Percentiles rank a stretch among this genome's conserved stretches.
Conservation (phyloP, 2,113 vertebrate genomes). For the Pleuronectes platessa region DNA sequence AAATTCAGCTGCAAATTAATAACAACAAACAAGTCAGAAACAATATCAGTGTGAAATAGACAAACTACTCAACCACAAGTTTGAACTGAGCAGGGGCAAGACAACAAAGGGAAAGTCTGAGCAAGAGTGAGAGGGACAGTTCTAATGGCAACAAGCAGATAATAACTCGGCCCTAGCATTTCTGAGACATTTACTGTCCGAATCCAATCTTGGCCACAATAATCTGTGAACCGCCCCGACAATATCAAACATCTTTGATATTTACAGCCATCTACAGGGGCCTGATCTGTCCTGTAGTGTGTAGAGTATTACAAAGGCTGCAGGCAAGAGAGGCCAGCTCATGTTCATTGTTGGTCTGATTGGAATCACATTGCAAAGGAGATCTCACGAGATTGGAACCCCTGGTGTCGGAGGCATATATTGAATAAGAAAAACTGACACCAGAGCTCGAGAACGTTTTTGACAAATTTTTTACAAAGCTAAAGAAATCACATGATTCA, state of each 20-base stretch:
- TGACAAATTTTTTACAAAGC: not conserved
- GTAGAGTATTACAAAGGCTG: constrained; percentile 23
- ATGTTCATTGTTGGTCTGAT: constrained; percentile 22
- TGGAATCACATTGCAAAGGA: constrained; percentile 24
- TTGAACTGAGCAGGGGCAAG: no score
- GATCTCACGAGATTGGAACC: constrained; percentile 18
- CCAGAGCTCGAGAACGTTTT: constrained; percentile 1
- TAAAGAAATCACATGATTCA: not conserved
- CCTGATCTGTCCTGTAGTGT: constrained; percentile 33
- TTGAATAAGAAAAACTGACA: not conserved
- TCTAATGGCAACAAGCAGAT: not conserved
- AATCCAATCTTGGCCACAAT: constrained; percentile 51
- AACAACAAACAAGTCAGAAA: no score
- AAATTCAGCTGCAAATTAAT: no score
- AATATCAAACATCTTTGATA: constrained; percentile 62
- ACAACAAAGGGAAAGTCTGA: not conserved
- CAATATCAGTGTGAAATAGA: not conserved
- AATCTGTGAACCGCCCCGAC: not conserved
- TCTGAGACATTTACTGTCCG: constrained; percentile 58
- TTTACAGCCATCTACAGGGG: constrained; percentile 42
- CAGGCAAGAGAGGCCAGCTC: constrained; percentile 8
- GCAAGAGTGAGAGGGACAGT: no score
- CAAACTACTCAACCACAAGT: no score
- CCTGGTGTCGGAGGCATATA: constrained; percentile 21
- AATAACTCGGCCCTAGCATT: constrained; percentile 45